Conservation (phyloP, 2,113 vertebrate species). For the Mastomys coucha region DNA sequence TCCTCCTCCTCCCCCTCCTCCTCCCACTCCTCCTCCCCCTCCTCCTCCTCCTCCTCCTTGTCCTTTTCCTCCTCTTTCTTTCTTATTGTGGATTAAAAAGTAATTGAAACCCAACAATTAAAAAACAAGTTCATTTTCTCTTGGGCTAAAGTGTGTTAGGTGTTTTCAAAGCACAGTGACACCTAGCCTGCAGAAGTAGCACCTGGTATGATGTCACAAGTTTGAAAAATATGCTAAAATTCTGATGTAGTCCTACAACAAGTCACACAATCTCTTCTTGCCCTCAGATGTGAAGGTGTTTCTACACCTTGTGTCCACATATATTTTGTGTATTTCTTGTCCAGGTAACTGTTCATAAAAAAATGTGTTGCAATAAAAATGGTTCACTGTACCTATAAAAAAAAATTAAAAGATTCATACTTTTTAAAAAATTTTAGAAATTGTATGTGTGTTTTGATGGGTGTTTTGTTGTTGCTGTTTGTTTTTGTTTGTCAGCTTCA, state of each 20-base stretch:
- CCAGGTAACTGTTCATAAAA: background rate
- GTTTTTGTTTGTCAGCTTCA: background rate
- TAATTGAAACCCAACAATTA: slow-evolving; percentile 63
- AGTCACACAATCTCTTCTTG: background rate
- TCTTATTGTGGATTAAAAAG: slow-evolving; percentile 18
- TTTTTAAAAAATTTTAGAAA: background rate
- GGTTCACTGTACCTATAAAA: background rate
- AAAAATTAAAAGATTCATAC: background rate
- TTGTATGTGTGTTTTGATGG: background rate
- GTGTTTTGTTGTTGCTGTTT: background rate
- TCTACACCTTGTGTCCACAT: background rate
- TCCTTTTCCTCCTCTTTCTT: background rate
- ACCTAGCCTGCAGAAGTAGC: background rate
- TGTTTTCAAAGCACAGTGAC: background rate
- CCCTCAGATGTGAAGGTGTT: slow-evolving; percentile 14
- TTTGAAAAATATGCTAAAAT: background rate
- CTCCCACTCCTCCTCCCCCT: background rate
- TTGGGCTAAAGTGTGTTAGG: background rate
- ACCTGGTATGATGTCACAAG: background rate
- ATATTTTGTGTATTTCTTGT: background rate
- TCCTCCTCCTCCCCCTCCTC: background rate
- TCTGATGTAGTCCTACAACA: background rate
- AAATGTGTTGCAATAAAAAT: background rate
- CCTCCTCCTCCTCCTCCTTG: background rate
- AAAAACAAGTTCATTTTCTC: slow-evolving; percentile 34